These are phyloP conservation scores for Diplolepis rosae DNA, from an alignment of 2,888 invertebrate genomes.

Conservation along the genomic window DNA sequence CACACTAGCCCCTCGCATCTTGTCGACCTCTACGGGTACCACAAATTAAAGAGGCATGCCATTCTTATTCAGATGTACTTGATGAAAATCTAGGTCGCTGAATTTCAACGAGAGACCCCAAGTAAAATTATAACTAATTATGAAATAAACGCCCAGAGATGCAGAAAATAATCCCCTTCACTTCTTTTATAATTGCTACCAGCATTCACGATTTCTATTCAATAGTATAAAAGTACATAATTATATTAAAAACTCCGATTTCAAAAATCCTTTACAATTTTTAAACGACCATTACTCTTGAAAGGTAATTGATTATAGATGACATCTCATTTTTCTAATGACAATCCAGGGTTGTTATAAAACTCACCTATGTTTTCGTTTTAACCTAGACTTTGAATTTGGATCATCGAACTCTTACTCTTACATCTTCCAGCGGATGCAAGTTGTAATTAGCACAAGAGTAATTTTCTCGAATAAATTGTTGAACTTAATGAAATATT, in stretches of 20 bases:
- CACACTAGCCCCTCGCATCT: background rate
- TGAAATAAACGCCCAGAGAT: background rate
- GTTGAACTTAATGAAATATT: too few species aligned
- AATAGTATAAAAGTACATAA: too few species aligned
- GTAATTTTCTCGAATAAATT: too few species aligned
- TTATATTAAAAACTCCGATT: too few species aligned
- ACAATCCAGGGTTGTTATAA: conserved; percentile 84
- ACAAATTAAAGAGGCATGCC: conserved; percentile 41
- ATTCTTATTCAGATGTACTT: conserved; percentile 41
- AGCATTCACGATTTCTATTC: background rate
- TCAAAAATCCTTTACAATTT: too few species aligned
- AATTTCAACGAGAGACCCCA: conserved; percentile 43
- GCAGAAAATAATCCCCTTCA: background rate
- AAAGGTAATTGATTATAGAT: too few species aligned
- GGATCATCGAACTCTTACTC: conserved; percentile 89
- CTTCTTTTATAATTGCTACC: background rate
- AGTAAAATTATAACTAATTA: conserved; percentile 41
- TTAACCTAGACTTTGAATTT: conserved; percentile 89
- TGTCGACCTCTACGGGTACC: conserved; percentile 27
- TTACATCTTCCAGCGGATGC: conserved; percentile 82
- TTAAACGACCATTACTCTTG: too few species aligned
- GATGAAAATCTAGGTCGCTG: conserved; percentile 50
- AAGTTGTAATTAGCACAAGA: conserved; percentile 86
- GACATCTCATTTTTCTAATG: conserved; percentile 62
- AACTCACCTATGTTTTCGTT: conserved; percentile 89